A percentile compares a stretch with the other conserved stretches of the same genome.
phyloP scores from a whole-genome alignment of 2,888 invertebrate genomes.

The Eremobia ochroleuca region DNA sequence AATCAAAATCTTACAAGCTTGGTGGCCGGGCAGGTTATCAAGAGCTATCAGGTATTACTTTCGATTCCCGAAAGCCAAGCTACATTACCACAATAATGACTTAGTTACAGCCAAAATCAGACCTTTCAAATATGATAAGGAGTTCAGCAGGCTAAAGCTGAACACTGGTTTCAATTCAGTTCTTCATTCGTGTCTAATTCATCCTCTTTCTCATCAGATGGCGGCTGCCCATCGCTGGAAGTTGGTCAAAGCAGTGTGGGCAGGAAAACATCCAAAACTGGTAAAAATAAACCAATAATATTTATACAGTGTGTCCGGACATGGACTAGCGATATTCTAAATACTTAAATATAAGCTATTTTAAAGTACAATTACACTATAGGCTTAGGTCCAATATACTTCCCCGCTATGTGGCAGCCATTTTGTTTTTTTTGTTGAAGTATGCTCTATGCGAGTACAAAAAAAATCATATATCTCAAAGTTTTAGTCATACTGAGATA shows the following conservation, averaged over 20 bases:
- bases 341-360: too few species aligned
- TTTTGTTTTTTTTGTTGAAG: too few species aligned
- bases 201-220: slow-evolving; percentile 28
- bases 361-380: too few species aligned
- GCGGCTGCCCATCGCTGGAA: slow-evolving; percentile 48
- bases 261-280: slow-evolving; percentile 43
- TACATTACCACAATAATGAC: background rate
- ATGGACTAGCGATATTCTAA: too few species aligned
- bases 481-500: too few species aligned
- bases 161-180: background rate
- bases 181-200: background rate
- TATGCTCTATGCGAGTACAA: too few species aligned
- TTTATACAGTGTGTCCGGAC: too few species aligned
- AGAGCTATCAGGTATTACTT: background rate
- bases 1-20: background rate
- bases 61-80: background rate
- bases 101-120: background rate
- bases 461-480: too few species aligned
- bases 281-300: slow-evolving; percentile 16
- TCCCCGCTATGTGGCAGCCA: too few species aligned
- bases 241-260: slow-evolving; percentile 46
- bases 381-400: too few species aligned
- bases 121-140: background rate
- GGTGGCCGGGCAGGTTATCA: background rate
- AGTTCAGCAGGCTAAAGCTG: background rate